Base-by-base conservation (phyloP, 92 coral and sea anemone genomes). In the Phenganax stokvisi region DNA sequence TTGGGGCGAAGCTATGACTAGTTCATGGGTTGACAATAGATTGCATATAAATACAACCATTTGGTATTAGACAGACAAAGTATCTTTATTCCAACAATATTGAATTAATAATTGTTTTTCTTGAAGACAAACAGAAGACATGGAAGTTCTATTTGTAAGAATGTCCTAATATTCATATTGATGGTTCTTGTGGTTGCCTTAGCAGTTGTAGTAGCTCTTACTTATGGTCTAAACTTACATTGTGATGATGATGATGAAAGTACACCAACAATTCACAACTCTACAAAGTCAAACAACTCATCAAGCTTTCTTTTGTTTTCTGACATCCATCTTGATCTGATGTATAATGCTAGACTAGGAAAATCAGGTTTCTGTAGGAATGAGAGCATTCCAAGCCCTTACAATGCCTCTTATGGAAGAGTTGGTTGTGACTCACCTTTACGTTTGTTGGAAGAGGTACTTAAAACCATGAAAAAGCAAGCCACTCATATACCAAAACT, bases 341-440 rank as follows among this genome's bases (percentile, higher is more conserved):
- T 73, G 72, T 91, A 88, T 80, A 80, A 91, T 81, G 89, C 84
- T 62, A 61, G 31, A 29, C 85, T 84, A 12, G 66, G 82, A 9
- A 83, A 77, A 9, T 80, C 84, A 17, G 80, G 74, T 47, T 88
- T 72, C 70, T 93, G 98, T 62, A 88, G 98, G 63, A 83, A 17
- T 44, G 75, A 89, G 17, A 83, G 87, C 30, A 85, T 20, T 56
- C 74, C 81, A 12, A 85, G 72, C 74, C 85, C 80, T 31, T 93
- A 92, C 69, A 15, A 76, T 27, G 98, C 98, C 13, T 85, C 82
- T 10, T 92, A 88, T 87, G 98, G 98, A 63, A 84, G 98, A 17
- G 67, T 89, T 47, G 83, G 88, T 6, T 93, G 98, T 88, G 98
- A 93, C 67, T 85, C 97, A 0, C 98, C 98, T 2, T 70, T 51